Base-by-base conservation (phyloP, 1,140 invertebrate genomes). In the Heliconius melpomene region DNA sequence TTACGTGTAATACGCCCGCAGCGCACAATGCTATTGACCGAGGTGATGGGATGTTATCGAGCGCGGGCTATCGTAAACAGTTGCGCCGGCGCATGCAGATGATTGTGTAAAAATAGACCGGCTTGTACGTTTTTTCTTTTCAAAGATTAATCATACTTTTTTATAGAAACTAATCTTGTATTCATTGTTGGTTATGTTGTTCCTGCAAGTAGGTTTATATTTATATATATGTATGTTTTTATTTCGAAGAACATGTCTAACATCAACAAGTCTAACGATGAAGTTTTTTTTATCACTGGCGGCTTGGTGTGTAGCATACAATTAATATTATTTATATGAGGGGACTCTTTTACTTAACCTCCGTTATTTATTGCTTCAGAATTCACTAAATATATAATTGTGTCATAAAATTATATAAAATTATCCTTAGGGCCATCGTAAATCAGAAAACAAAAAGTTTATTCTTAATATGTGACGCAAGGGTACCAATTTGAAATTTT, bases 81-180 rank as follows among this genome's bases (percentile, higher is more conserved):
- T 78, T 82, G 79, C 82, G 82, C 72, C 77, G 80, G 78, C 83
- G 83, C 80, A 82, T 82, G 78, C 80, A 79, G 78, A 82, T 79
- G 70, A 79, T 83, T 79, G 80, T 84, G 76, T 78, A 80, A 78
- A 83, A 83, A 83, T 83, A 83, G 76, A 79, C 57, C 74, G 32
- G 50, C 70, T 50, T 36, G 75, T 36, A 74, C 32, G 38, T 46
- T 46, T 72, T 77, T 77, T 77, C 32, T 32, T 77, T 72, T 54
- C 23, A 32, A 72, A 72, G 76, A 77, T 74, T 80, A 74, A 75
- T 80, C 79, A 80, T 80, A 77, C 75, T 80, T 80, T 80, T 80
- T 77, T 77, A 77, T 72, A 77, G 76, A 77, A 77, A 77, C 76
- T 72, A 77, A 77, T 77, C 70, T 77, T 77, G 60, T 77, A 77